Base-by-base conservation (phyloP, 2,113 vertebrate genomes). In the Pseudorectes ferrugineus region DNA sequence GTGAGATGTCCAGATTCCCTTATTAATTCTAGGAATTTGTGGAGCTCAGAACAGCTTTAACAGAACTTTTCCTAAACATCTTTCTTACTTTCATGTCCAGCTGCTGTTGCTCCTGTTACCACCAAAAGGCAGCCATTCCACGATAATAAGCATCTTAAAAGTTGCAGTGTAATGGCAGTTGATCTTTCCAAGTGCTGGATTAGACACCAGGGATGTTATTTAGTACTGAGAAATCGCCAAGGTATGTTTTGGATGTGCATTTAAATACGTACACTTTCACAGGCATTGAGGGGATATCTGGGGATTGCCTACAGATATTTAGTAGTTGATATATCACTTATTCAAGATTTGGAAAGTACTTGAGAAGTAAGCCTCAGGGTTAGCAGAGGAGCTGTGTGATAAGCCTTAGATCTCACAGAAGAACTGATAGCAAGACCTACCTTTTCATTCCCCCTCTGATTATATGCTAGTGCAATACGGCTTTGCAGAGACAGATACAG, bases 351-450 rank as follows among this genome's bases (percentile, higher is more conserved):
- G 67, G 82, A 55, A 93, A 81, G 72, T 83, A 54, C 88, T 91
- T 85, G 87, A 96, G 82, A 62, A 65, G 78, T 94, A 94, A 96
- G 95, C 94, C 93, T 92, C 67, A 5, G 90, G 92, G 94, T 95
- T 96, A 90, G 85, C 88, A 77, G 72, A 95, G 67, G 74, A 96
- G 74, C 78, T 43, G 57, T 13, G 8, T 94, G 95, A 90, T 92
- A 90, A 96, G 85, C 90, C 78, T 94, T 40, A 84, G 93, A 90
- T 97, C 94, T 96, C 52, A 48, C 51, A 54, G 78, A 85, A 78
- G 70, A 73, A 73, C 89, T 83, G 95, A 92, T 59, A 88, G 93
- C 74, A 88, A 83, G 91, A 54, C 87, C 71, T 94, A 40, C 72
- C 74, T 74, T 91, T 93, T 76, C 78, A 45, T 93, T 90, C 74